phyloP scores from a whole-genome alignment of 2,113 vertebrate genomes.

The Cryptoleucopteryx plumbea region DNA sequence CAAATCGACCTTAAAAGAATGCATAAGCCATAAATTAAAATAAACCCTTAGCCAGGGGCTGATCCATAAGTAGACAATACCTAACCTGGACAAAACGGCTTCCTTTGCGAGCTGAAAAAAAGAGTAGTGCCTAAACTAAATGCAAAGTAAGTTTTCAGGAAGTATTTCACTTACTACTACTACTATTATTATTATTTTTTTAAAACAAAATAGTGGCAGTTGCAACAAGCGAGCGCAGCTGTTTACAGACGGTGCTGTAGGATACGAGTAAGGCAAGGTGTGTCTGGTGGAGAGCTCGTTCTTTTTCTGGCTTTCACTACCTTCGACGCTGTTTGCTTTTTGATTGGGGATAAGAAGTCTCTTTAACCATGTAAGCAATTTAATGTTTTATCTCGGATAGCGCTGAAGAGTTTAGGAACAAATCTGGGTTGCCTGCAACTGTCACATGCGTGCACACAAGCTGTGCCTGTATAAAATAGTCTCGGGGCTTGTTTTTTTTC shows the following conservation, averaged over 20 bases:
- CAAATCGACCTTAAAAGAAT: conserved; percentile 95
- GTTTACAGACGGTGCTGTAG: conserved; percentile 49
- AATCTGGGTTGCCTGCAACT: conserved; percentile 66
- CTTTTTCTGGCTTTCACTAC: conserved; percentile 6
- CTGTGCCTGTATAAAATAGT: conserved; percentile 39
- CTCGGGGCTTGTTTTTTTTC: conserved; percentile 45
- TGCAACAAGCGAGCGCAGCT: conserved; percentile 29
- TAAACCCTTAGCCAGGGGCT: conserved; percentile 83
- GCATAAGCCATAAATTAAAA: conserved; percentile 96
- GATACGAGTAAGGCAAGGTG: conserved; percentile 40
- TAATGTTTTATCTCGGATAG: conserved; percentile 38
- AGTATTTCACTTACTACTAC: conserved; percentile 55
- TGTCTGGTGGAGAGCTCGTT: conserved; percentile 25
- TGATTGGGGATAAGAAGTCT: neutral
- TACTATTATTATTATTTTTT: conserved; percentile 52
- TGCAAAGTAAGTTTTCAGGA: conserved; percentile 80
- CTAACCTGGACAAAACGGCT: conserved; percentile 84
- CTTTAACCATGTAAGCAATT: conserved; percentile 1
- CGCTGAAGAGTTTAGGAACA: conserved; percentile 51
- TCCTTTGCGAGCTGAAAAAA: conserved; percentile 77
- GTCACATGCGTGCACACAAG: conserved; percentile 46
- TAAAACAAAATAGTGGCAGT: conserved; percentile 53
- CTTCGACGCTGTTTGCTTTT: conserved; percentile 27
- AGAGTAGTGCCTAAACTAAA: conserved; percentile 75
- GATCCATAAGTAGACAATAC: conserved; percentile 88